Conservation (phyloP, 2,888 invertebrate species). For the Cacoxenus indagator region DNA sequence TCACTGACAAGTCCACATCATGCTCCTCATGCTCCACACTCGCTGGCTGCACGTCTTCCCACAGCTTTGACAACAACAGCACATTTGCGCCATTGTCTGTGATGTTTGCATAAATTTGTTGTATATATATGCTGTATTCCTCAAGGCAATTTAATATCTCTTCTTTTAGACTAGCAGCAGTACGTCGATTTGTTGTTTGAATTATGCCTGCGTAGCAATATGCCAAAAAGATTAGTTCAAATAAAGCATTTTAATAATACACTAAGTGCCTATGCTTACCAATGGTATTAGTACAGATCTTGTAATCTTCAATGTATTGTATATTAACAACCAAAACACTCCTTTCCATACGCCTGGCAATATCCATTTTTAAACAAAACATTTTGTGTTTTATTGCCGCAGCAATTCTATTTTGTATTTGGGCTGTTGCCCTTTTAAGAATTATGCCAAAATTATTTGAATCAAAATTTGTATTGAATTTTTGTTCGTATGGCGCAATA, state of each 20-base stretch:
- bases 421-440: not conserved
- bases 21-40: slow-evolving; percentile 1
- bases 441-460: slow-evolving; percentile 22
- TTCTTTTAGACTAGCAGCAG: too few species aligned
- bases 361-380: slow-evolving; percentile 17
- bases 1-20: slow-evolving; percentile 15
- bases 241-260: slow-evolving; percentile 25
- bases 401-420: slow-evolving; percentile 10
- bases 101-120: slow-evolving; percentile 34
- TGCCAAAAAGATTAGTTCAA: slow-evolving; percentile 26
- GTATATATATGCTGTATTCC: slow-evolving; percentile 31
- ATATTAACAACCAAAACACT: slow-evolving; percentile 6
- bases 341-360: slow-evolving; percentile 13
- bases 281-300: not conserved
- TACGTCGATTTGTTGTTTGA: too few species aligned
- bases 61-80: slow-evolving; percentile 20
- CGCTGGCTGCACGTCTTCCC: slow-evolving; percentile 24
- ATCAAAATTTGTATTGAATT: slow-evolving; percentile 27
- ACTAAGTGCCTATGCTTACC: slow-evolving; percentile 29
- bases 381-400: slow-evolving; percentile 19
- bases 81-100: slow-evolving; percentile 35
- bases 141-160: slow-evolving; percentile 30
- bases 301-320: slow-evolving; percentile 9
- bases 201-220: too few species aligned
- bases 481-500: slow-evolving; percentile 15